Evolutionary conservation across 2,797 vertebrate species (phyloP), one percentile per base, ranked within the genome.

Genomic region (Micrastur ruficollis): DNA sequence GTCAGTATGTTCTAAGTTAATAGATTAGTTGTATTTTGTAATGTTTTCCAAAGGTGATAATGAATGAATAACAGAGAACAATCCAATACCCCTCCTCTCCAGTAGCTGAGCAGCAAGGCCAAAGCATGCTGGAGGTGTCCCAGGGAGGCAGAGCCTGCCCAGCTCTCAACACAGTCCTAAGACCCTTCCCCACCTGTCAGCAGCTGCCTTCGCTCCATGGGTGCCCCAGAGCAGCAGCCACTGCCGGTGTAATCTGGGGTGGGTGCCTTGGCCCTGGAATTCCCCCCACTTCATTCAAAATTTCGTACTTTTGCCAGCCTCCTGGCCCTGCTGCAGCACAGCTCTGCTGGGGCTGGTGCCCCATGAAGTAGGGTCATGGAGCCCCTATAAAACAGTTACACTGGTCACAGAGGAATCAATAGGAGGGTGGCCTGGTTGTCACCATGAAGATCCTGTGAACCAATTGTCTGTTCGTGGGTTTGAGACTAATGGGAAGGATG

Each of bases 151-250:
- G 25, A 92, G 44, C 11, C 12, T 50, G 34, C 11, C 58, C 81
- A 52, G 66, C 21, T 59, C 19, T 27, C n/a, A 34, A 49, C 13
- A 62, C 22, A 63, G 25, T 18, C 62, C 47, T 44, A 42, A 71
- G n/a, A n/a, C 8, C 6, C 9, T 85, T 58, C 18, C 59, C 31
- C 44, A 22, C 8, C 18, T 82, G 12, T 11, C 63, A 88, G 40
- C 0, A 0, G 36, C 34, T 9, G 13, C 40, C 67, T 78, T 80
- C 11, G 2, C 32, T 47, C 66, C 25, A 1, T 36, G 20, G 29
- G 19, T 80, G 22, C 11, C 31, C 26, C 63, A 46, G 44, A 72
- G 47, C n/a, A 71, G 19, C 13, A 82, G 36, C 14, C 23, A 29
- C 0, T 2, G 42, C 44, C 66, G 58, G 11, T 40, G 15, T 72